These are phyloP conservation scores for Eurosta solidaginis DNA, from an alignment of 1,140 invertebrate genomes.

Conservation along the genomic window DNA sequence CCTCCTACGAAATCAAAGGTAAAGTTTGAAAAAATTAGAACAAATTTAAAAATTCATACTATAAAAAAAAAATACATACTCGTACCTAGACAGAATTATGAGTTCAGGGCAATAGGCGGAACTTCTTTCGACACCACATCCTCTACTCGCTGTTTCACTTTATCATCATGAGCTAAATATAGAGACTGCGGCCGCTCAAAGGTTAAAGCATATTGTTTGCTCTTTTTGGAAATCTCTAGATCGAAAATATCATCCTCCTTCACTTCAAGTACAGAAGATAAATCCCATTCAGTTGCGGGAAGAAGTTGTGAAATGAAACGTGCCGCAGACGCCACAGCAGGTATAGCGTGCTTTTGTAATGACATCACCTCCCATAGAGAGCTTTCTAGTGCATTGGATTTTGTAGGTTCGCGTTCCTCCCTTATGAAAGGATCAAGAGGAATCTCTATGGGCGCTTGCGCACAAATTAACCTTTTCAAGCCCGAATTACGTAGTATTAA, in stretches of 20 bases:
- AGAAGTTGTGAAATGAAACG: conserved; percentile 70
- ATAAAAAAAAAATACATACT: no score
- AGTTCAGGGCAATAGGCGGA: conserved; percentile 43
- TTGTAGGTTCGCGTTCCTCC: conserved; percentile 77
- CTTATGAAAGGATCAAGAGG: conserved; percentile 80
- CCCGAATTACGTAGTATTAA: conserved; percentile 85
- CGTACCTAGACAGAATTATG: background rate
- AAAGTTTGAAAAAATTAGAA: no score
- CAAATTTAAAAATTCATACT: no score
- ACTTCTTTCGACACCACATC: conserved; percentile 66
- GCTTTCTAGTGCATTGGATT: conserved; percentile 80
- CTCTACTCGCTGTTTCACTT: conserved; percentile 61
- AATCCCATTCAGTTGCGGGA: conserved; percentile 71
- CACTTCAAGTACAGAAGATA: conserved; percentile 66
- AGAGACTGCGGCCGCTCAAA: conserved; percentile 66
- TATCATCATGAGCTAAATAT: conserved; percentile 61
- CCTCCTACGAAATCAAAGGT: no score
- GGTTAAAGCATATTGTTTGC: conserved; percentile 67
- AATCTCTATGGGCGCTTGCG: conserved; percentile 48
- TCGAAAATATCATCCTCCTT: conserved; percentile 69
- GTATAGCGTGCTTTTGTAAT: conserved; percentile 76
- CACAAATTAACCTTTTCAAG: conserved; percentile 77
- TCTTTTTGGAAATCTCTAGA: conserved; percentile 67
- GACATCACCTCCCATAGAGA: conserved; percentile 89
- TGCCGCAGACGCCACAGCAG: conserved; percentile 70